Evolutionary conservation across 1,140 invertebrate species (phyloP).

Genomic region (Drosophila repletoides): DNA sequence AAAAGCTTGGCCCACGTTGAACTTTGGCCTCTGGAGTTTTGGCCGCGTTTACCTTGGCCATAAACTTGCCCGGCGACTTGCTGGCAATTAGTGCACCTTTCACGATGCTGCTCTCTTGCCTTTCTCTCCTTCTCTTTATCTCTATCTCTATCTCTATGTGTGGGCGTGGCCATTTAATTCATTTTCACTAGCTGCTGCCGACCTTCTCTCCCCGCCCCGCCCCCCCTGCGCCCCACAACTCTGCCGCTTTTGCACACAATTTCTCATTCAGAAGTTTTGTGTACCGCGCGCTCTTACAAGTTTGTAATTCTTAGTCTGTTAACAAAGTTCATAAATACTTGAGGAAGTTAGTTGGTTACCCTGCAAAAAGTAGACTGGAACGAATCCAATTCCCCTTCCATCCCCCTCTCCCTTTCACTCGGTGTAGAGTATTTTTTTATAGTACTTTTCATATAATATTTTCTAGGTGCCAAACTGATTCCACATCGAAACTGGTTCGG

Average conservation of each 20-base stretch:
- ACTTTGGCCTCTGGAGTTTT: slow-evolving; percentile 66
- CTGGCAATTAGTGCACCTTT: slow-evolving; percentile 74
- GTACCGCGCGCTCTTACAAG: slow-evolving; percentile 41
- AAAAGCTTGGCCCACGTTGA: slow-evolving; percentile 66
- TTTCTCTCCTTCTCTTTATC: neutral
- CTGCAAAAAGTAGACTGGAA: slow-evolving; percentile 20
- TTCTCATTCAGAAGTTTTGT: slow-evolving; percentile 74
- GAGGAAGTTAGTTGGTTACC: slow-evolving; percentile 56
- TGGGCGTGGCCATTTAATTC: slow-evolving; percentile 72
- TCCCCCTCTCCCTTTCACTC: too few relatives aligned
- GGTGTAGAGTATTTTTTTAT: too few relatives aligned
- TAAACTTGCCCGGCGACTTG: slow-evolving; percentile 72
- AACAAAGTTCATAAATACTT: slow-evolving; percentile 81
- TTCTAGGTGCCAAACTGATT: too few relatives aligned
- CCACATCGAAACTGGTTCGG: too few relatives aligned
- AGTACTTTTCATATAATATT: too few relatives aligned
- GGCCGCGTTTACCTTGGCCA: slow-evolving; percentile 70
- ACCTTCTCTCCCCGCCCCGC: neutral
- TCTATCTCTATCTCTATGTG: slow-evolving; percentile 17
- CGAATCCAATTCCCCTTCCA: too few relatives aligned
- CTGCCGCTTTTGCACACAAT: slow-evolving; percentile 77
- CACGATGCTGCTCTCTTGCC: neutral
- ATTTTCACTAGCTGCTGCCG: slow-evolving; percentile 50
- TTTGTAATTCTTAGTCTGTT: slow-evolving; percentile 80
- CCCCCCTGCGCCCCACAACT: slow-evolving; percentile 18